Conservation (phyloP, 2,113 vertebrate species). For the Petroica traversi region DNA sequence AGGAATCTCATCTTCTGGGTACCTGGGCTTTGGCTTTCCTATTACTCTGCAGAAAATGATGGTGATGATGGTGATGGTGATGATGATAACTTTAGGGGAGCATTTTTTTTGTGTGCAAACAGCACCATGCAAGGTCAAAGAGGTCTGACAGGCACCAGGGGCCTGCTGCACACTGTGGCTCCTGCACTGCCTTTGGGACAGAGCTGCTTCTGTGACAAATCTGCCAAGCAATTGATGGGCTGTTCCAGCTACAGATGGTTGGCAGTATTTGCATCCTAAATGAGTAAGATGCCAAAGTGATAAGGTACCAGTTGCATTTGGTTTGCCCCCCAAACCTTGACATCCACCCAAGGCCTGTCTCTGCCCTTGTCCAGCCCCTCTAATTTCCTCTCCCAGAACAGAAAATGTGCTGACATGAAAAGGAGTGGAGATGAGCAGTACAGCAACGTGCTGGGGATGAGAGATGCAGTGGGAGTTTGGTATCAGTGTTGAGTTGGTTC, state of each 20-base stretch:
- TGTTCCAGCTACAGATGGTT: background rate
- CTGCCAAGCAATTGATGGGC: background rate
- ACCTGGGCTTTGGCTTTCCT: background rate
- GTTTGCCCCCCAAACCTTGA: background rate
- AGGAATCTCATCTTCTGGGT: background rate
- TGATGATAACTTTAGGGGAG: background rate
- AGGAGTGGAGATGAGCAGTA: background rate
- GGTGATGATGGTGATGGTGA: background rate
- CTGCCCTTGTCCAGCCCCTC: background rate
- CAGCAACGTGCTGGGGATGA: background rate
- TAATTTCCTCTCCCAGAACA: background rate
- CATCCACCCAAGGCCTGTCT: background rate
- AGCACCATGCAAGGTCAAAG: background rate
- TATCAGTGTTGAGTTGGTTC: background rate
- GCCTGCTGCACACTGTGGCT: background rate
- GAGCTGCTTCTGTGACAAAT: fast-evolving
- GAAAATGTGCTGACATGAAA: background rate
- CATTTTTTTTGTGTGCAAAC: too few species aligned
- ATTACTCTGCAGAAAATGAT: background rate
- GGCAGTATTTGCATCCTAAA: background rate
- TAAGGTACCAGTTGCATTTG: fast-evolving
- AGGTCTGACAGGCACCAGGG: fast-evolving
- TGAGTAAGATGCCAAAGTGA: background rate
- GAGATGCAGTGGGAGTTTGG: background rate
- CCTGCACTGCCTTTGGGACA: background rate